Conservation (phyloP, 2,113 vertebrate species). For the Lagopus leucura region DNA sequence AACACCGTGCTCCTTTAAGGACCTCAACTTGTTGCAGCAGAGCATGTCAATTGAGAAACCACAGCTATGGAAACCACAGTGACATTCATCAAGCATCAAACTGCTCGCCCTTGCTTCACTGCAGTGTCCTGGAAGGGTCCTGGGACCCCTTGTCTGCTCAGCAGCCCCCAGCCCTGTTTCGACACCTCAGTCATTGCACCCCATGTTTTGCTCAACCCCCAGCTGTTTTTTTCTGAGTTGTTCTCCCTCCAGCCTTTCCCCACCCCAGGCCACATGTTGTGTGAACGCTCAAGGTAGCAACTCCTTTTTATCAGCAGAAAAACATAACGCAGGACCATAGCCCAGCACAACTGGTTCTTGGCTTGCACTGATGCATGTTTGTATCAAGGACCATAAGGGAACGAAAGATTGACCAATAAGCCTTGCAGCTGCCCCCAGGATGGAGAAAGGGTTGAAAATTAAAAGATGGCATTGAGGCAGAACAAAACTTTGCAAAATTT, state of each 20-base stretch:
- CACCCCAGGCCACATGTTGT: rapidly evolving
- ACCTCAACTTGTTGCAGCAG: constrained; percentile 34
- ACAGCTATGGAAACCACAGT: not conserved
- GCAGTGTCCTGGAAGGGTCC: not conserved
- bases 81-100: not conserved
- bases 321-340: not conserved
- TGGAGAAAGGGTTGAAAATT: not conserved
- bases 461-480: not conserved
- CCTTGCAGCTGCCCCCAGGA: not conserved
- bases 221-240: rapidly evolving
- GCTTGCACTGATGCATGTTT: not conserved
- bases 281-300: not conserved
- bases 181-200: not conserved
- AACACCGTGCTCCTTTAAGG: not conserved
- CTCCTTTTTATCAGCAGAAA: not conserved
- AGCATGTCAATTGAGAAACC: not conserved
- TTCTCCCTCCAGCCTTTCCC: not conserved
- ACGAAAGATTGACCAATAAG: not conserved
- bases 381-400: not conserved
- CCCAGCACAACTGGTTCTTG: not conserved
- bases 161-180: not conserved
- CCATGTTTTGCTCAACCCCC: not conserved
- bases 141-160: rapidly evolving
- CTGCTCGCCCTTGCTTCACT: not conserved
- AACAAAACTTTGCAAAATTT: not conserved